These are phyloP conservation scores for Leptinotarsa texana DNA, from an alignment of 1,140 invertebrate species.

Conservation along the genomic window DNA sequence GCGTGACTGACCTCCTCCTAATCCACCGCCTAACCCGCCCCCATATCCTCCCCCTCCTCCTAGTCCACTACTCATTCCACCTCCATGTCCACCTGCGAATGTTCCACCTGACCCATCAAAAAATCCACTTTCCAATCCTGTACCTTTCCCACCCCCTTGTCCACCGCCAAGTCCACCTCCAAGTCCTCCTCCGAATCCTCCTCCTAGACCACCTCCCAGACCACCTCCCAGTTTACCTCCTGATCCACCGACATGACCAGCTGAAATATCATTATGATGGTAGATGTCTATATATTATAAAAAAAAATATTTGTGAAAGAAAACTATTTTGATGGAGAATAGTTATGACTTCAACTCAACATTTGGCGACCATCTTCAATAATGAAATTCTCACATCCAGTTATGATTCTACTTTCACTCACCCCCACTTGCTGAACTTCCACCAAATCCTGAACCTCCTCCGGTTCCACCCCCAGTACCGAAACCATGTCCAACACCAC, in stretches of 20 bases:
- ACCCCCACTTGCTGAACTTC: neutral
- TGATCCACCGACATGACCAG: neutral
- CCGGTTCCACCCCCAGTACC: neutral
- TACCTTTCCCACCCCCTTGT: neutral
- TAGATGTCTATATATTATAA: no score
- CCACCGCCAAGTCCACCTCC: neutral
- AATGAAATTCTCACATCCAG: neutral
- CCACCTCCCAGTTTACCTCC: conserved; percentile 5
- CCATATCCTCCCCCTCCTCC: neutral
- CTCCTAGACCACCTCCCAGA: neutral
- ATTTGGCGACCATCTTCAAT: no score
- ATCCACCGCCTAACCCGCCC: neutral
- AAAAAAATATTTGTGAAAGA: no score
- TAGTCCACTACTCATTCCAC: neutral
- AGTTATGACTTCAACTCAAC: no score
- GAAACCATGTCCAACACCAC: no score
- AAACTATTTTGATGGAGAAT: no score
- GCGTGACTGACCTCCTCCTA: neutral
- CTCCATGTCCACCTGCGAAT: neutral
- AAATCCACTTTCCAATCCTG: conserved; percentile 4
- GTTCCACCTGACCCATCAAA: neutral
- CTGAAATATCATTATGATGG: no score
- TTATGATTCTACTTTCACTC: neutral
- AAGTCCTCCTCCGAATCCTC: neutral
- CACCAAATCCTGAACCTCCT: neutral